Evolutionary conservation across 2,888 invertebrate species (phyloP).

Genomic region (Apamea epomidion): DNA sequence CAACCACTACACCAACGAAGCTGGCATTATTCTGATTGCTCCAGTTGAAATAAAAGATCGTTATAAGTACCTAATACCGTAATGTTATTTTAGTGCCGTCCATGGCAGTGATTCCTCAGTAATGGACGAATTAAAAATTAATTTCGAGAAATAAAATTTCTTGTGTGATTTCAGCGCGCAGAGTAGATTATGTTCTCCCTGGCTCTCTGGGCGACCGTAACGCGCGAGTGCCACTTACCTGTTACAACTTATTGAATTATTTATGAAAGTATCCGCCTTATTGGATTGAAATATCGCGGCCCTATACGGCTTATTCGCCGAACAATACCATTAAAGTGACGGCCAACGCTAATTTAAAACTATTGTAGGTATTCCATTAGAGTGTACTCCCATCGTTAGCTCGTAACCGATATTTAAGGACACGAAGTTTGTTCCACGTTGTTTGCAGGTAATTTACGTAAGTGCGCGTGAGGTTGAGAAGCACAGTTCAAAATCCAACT

Average conservation of each 20-base stretch:
- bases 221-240: slow-evolving; percentile 87
- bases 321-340: slow-evolving; percentile 76
- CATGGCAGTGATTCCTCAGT: slow-evolving; percentile 68
- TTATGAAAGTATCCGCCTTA: slow-evolving; percentile 88
- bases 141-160: slow-evolving; percentile 83
- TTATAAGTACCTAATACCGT: slow-evolving; percentile 16
- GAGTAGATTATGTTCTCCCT: slow-evolving; percentile 74
- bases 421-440: slow-evolving; percentile 58
- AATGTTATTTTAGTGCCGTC: slow-evolving; percentile 46
- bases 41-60: slow-evolving; percentile 29
- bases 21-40: slow-evolving; percentile 4
- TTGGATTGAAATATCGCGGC: slow-evolving; percentile 86
- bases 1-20: too few species aligned
- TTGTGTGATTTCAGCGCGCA: slow-evolving; percentile 78
- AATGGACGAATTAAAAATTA: slow-evolving; percentile 81
- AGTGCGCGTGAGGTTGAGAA: slow-evolving; percentile 49
- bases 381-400: slow-evolving; percentile 38
- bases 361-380: slow-evolving; percentile 44
- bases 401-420: slow-evolving; percentile 52
- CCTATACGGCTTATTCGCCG: slow-evolving; percentile 72
- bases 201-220: slow-evolving; percentile 83
- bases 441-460: slow-evolving; percentile 48
- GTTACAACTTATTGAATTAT: slow-evolving; percentile 89
- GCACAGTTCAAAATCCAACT: slow-evolving; percentile 70
- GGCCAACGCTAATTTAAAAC: slow-evolving; percentile 61